Base-by-base conservation (phyloP, 2,797 vertebrate species). In the Amniataba percoides region DNA sequence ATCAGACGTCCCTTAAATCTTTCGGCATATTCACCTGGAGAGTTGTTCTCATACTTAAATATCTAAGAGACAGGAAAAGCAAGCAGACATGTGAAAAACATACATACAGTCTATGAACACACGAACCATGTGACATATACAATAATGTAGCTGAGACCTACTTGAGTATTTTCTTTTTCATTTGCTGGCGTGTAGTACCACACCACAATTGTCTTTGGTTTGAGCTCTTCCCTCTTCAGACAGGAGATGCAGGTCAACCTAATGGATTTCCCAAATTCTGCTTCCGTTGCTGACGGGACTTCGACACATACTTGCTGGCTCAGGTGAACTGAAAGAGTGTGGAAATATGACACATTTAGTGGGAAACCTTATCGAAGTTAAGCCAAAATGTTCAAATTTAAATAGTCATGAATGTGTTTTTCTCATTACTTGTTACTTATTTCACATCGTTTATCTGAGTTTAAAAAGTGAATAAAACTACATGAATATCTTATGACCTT, bases 171-270 rank as follows among this genome's bases (percentile, higher is more conserved):
- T 10, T 65, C 14, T 36, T 73, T 6, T 3, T 73, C 59, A 3
- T 72, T 10, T 9, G 80, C 42, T 16, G 82, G 70, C 39, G 74
- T 90, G 89, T 96, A 98, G 94, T 89, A 97, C 98, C 98, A 99
- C 6, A 96, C 89, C 81, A 99, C 98, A 61, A 59, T 77, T 0
- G 98, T 99, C 76, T 55, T 93, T 71, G 96, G 92, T 43, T 85
- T 95, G 74, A 99, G 95, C 84, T 99, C 98, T 80, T 99, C 98
- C 85, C 98, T 96, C 90, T 94, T 98, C 96, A 98, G 94, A 85
- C 98, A 99, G 88, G 95, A 96, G 89, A 99, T 98, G 90, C 98
- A 99, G 69, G 95, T 96, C 27, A 99, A 91, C 90, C 95, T 97
- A 96, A 96, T 98, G 84, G 91, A 31, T 0, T 21, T 89, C 27